Evolutionary conservation across 2,797 vertebrate genomes (phyloP), one percentile per base, ranked within the genome.

Genomic region (Taenioides sp.): DNA sequence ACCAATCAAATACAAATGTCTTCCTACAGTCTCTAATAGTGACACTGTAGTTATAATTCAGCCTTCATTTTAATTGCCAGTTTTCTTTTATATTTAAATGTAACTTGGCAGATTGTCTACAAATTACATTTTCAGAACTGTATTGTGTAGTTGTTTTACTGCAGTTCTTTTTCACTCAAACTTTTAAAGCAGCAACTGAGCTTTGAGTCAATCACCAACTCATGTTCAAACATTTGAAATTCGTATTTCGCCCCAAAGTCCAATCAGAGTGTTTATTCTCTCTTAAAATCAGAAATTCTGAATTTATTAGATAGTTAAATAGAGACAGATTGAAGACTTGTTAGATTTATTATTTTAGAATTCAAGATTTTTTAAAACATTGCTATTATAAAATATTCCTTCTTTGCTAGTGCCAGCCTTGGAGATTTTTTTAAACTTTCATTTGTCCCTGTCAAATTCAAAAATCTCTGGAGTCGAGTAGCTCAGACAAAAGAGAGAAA

Each of bases 401-500:
- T 76, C 69, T 71, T 5, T 50, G 2, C 43, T 17, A 14, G 25
- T 20, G 0, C 28, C 22, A 34, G 34, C 70, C 31, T 77, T 64
- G 47, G 49, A 68, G 71, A 47, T n/a, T 20, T 54, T 28, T n/a
- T 27, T 60, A 74, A 43, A 17, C 58, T 27, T 20, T 69, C 49
- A 59, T 70, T 73, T 71, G 52, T 65, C 2, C 54, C 54, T 20
- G 4, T 75, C 81, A 75, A 71, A 80, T 75, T 37, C n/a, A 57
- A 34, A 58, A 28, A 73, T 18, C 23, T 73, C 69, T 72, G 47
- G 47, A 65, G 75, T 79, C 47, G 9, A 14, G 57, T 25, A 16
- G 47, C 78, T 78, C 57, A 57, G 60, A 5, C 16, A 70, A 52
- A 80, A 79, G 67, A 87, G 84, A 86, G 71, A 84, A 87, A 81